Percentiles rank a stretch among this genome's conserved stretches.
phyloP scores from a whole-genome alignment of 2,888 invertebrate genomes.

The Mongoloraphidia duomilia region DNA sequence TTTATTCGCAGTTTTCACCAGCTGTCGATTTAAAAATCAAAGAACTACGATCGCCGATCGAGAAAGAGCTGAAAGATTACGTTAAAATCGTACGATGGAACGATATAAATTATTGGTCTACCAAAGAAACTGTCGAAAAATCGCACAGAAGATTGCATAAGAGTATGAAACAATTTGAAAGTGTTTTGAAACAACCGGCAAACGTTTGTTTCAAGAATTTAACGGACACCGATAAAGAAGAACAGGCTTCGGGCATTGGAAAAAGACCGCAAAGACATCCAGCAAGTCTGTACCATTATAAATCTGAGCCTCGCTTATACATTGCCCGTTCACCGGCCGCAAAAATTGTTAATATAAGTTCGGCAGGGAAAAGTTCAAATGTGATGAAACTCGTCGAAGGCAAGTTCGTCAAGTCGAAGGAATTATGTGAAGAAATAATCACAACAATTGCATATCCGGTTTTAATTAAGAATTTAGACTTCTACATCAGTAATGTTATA shows the following conservation, averaged over 20 bases:
- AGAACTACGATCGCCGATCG: constrained; percentile 63
- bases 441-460: constrained; percentile 39
- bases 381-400: constrained; percentile 11
- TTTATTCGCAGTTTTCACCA: constrained; percentile 64
- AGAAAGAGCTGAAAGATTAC: constrained; percentile 82
- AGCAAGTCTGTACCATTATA: constrained; percentile 33
- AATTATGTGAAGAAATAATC: constrained; percentile 49
- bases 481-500: constrained; percentile 48
- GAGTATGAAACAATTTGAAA: constrained; percentile 72
- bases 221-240: constrained; percentile 26
- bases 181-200: constrained; percentile 38
- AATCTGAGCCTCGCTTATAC: constrained; percentile 28
- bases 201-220: constrained; percentile 31
- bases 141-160: constrained; percentile 79
- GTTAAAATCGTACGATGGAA: constrained; percentile 92
- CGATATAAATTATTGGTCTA: constrained; percentile 87
- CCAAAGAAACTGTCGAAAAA: constrained; percentile 77
- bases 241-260: constrained; percentile 40
- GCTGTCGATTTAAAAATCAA: constrained; percentile 51
- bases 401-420: constrained; percentile 42
- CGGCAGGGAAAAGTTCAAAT: no score
- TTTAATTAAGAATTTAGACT: constrained; percentile 47
- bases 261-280: constrained; percentile 41
- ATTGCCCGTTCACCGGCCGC: no score
- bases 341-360: no score